Evolutionary conservation across 92 coral and sea anemone species (phyloP).

Genomic region (Epizoanthus illoricatus): DNA sequence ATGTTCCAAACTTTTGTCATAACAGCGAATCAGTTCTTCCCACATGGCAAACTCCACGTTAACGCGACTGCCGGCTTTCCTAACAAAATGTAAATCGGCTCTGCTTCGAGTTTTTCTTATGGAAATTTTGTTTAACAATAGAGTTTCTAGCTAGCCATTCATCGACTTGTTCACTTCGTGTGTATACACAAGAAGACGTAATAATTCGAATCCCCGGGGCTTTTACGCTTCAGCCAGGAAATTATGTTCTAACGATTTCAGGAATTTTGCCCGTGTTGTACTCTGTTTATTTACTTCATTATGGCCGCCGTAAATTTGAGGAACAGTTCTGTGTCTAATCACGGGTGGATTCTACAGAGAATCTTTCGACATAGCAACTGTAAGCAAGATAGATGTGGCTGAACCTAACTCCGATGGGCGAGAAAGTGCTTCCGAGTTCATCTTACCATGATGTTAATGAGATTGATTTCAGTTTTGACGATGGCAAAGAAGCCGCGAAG

Average conservation of each 20-base stretch:
- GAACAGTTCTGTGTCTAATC: neutral
- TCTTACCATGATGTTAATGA: slow-evolving; percentile 53
- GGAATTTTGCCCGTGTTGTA: neutral
- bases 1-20: neutral
- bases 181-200: slow-evolving; percentile 6
- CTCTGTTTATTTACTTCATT: slow-evolving; percentile 2
- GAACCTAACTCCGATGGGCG: neutral
- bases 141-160: slow-evolving; percentile 29
- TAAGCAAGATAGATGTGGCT: neutral
- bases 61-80: neutral
- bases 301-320: neutral
- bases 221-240: slow-evolving; percentile 26
- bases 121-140: slow-evolving; percentile 39
- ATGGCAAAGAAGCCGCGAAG: neutral
- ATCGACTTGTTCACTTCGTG: neutral
- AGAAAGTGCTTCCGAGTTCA: neutral
- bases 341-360: neutral
- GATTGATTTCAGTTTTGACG: slow-evolving; percentile 48
- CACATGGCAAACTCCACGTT: neutral
- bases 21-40: too few relatives aligned
- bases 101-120: slow-evolving; percentile 6
- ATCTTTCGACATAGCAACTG: neutral
- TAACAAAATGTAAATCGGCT: slow-evolving; percentile 32
- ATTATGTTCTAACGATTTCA: slow-evolving; percentile 9
- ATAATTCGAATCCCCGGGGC: slow-evolving; percentile 29